These are phyloP conservation scores for Butorides virescens DNA, from an alignment of 2,113 vertebrate genomes.

Conservation along the genomic window DNA sequence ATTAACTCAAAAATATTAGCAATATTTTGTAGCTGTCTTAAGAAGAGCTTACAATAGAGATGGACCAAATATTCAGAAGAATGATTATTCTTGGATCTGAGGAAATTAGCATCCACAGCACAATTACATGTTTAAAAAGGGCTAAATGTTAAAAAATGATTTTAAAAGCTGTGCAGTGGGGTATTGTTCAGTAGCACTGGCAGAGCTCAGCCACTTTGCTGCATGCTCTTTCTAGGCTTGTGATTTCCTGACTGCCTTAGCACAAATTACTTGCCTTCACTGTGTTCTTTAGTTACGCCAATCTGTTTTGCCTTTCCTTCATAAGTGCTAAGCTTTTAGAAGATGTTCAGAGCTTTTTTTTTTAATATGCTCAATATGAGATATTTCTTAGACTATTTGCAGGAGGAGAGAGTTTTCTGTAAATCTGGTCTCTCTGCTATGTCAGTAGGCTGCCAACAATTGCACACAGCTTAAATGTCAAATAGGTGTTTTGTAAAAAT, in stretches of 20 bases:
- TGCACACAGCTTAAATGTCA: background rate
- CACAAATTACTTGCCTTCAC: background rate
- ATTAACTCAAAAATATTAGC: constrained; percentile 56
- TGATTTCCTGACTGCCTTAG: constrained; percentile 8
- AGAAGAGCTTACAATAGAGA: constrained; percentile 39
- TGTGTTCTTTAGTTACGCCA: constrained; percentile 9
- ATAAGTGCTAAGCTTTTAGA: constrained; percentile 1
- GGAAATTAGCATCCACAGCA: constrained; percentile 13
- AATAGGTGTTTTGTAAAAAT: background rate
- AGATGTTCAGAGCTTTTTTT: background rate
- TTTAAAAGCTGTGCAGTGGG: constrained; percentile 8
- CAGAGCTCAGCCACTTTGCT: constrained; percentile 5
- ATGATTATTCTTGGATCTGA: background rate
- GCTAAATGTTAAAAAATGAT: constrained; percentile 32
- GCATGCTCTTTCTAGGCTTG: constrained; percentile 48
- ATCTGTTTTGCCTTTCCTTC: constrained; percentile 1
- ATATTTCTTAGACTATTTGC: constrained; percentile 1
- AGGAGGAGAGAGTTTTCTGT: background rate
- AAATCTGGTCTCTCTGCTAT: background rate
- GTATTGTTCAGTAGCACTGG: constrained; percentile 54
- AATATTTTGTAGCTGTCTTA: constrained; percentile 52
- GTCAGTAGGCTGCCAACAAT: background rate
- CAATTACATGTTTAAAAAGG: constrained; percentile 35
- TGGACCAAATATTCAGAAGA: background rate
- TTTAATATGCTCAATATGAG: background rate